Base-by-base conservation (phyloP, 2,888 invertebrate genomes). In the Patella ulyssiponensis region DNA sequence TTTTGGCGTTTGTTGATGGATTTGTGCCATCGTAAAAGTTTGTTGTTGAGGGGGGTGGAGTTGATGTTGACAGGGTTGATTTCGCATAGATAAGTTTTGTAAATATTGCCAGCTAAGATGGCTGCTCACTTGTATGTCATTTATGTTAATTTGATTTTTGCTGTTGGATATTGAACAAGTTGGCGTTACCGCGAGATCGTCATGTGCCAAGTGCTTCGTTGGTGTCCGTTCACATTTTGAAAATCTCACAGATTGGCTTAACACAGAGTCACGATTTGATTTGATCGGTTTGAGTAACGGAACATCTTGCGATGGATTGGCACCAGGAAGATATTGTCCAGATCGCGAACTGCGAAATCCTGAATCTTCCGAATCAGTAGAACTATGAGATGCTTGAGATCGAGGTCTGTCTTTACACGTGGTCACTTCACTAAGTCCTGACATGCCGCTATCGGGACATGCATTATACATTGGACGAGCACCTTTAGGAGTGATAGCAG, bases 311-410 rank as follows among this genome's bases (percentile, higher is more conserved):
- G 80, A 75, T 58, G 80, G 82, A 56, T 77, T 76, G 54, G 53
- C 64, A 52, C 51, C 27, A 9, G 76, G 75, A 51, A 76, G 71
- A 56, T 78, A 86, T 74, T 86, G 86, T 78, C 86, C 87, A 7
- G 87, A 88, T 71, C 87, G 79, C 3, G 89, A 88, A 83, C 89
- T 88, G 20, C 87, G 84, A 80, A 89, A 89, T 51, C 89, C 89
- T 0, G 89, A 89, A 80, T 89, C 89, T 79, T 89, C 88, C 2
- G 89, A 89, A 77, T 89, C 88, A 72, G 88, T 87, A 51, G 88
- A 82, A 53, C 80, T 80, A 33, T 80, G 80, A 2, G 81, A 87
- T 4, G 88, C 87, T 80, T 87, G 88, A n/a, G 89, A 89, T 79
- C 87, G 84, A 17, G 89, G 88, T 51, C 89, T 79, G 71, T 85